Evolutionary conservation across 1,140 invertebrate genomes (phyloP).

Genomic region (Panonychus citri): DNA sequence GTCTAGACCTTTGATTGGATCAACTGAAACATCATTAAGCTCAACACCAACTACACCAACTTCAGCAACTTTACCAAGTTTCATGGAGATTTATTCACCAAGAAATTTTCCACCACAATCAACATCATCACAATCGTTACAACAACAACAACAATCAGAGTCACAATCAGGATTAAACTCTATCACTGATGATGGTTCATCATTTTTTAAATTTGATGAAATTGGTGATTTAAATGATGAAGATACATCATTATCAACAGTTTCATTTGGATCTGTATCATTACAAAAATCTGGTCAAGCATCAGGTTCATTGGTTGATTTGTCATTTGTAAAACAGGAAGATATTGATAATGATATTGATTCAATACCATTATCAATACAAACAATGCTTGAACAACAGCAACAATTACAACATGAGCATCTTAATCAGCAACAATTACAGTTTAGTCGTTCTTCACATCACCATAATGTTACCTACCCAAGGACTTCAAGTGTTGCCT

Average conservation of each 20-base stretch:
- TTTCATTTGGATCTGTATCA: neutral
- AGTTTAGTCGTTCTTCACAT: neutral
- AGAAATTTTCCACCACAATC: constrained; percentile 17
- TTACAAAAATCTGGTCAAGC: neutral
- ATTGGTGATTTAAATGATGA: neutral
- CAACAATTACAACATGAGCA: neutral
- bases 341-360: neutral
- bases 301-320: neutral
- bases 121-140: too few species aligned
- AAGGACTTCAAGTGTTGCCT: too few species aligned
- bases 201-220: neutral
- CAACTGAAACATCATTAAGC: neutral
- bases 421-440: too few species aligned
- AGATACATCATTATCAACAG: neutral
- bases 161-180: too few species aligned
- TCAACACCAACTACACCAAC: constrained; percentile 18
- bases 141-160: too few species aligned
- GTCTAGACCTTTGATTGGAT: neutral
- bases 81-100: constrained; percentile 58
- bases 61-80: constrained; percentile 44
- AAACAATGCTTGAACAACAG: too few species aligned
- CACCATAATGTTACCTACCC: too few species aligned
- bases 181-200: neutral
- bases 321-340: neutral
- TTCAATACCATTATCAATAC: too few species aligned